phyloP scores from a whole-genome alignment of 2,797 vertebrate species.

The Delichon dasypus region DNA sequence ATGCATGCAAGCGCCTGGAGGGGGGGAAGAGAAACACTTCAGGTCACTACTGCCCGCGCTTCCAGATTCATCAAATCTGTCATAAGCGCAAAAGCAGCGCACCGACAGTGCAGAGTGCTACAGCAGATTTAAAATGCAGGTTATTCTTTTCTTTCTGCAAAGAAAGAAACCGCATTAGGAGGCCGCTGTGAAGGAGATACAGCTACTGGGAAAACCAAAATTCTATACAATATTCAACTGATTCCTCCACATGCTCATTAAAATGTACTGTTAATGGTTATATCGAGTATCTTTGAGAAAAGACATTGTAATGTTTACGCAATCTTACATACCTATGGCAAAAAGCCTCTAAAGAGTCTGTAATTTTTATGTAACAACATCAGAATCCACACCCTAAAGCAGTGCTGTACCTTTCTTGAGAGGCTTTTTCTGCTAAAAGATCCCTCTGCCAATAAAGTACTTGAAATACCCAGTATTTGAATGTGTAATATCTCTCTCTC shows the following conservation, averaged over 20 bases:
- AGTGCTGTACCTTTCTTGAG: background rate
- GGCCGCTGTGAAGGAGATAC: background rate
- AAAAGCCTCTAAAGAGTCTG: background rate
- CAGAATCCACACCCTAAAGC: background rate
- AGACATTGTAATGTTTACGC: background rate
- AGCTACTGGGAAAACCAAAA: background rate
- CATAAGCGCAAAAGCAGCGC: background rate
- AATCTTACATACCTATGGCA: background rate
- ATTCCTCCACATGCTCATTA: background rate
- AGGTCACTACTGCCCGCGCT: background rate
- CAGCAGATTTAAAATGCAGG: background rate
- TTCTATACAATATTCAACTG: background rate
- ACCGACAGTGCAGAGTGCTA: background rate
- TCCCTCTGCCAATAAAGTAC: background rate
- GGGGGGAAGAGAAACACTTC: background rate
- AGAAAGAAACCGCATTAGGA: background rate
- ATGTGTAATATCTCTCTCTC: rapidly evolving
- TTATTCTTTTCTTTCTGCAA: background rate
- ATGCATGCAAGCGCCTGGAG: background rate
- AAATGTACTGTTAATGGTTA: background rate
- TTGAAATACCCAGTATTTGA: background rate
- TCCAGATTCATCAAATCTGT: background rate
- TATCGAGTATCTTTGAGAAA: background rate
- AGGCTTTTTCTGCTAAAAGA: background rate
- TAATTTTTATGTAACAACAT: background rate